A percentile compares a stretch with the other conserved stretches of the same genome.
These are phyloP conservation scores for Leptinotarsa haldemani DNA, from an alignment of 2,888 invertebrate genomes.

Conservation along the genomic window DNA sequence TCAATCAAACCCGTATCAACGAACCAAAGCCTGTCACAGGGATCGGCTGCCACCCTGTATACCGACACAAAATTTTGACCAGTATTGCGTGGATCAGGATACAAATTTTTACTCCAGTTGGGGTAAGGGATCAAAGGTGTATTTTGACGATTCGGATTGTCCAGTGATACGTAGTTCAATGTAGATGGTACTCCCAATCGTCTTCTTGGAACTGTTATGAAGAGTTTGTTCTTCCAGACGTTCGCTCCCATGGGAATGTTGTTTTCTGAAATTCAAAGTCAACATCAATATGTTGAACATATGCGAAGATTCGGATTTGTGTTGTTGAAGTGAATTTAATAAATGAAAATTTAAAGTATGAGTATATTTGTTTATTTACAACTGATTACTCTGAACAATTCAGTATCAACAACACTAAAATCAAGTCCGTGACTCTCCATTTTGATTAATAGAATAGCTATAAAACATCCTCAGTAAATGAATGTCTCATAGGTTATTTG, in stretches of 20 bases:
- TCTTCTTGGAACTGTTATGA: slow-evolving; percentile 79
- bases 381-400: too few relatives aligned
- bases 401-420: too few relatives aligned
- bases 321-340: too few relatives aligned
- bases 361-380: too few relatives aligned
- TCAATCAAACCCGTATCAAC: slow-evolving; percentile 81
- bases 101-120: slow-evolving; percentile 71
- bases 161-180: slow-evolving; percentile 64
- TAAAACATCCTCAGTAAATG: too few relatives aligned
- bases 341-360: too few relatives aligned
- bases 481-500: too few relatives aligned
- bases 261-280: slow-evolving; percentile 63
- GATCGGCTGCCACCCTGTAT: slow-evolving; percentile 78
- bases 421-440: too few relatives aligned
- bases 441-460: too few relatives aligned
- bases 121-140: slow-evolving; percentile 71
- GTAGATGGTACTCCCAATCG: slow-evolving; percentile 70
- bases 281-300: too few relatives aligned
- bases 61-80: slow-evolving; percentile 71
- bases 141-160: slow-evolving; percentile 62
- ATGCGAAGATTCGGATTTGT: too few relatives aligned
- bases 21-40: slow-evolving; percentile 82
- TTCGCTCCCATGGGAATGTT: slow-evolving; percentile 78
- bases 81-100: slow-evolving; percentile 58
- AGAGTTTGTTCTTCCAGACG: slow-evolving; percentile 74